Evolutionary conservation across 2,113 vertebrate genomes (phyloP).

Genomic region (Saimiri boliviensis): DNA sequence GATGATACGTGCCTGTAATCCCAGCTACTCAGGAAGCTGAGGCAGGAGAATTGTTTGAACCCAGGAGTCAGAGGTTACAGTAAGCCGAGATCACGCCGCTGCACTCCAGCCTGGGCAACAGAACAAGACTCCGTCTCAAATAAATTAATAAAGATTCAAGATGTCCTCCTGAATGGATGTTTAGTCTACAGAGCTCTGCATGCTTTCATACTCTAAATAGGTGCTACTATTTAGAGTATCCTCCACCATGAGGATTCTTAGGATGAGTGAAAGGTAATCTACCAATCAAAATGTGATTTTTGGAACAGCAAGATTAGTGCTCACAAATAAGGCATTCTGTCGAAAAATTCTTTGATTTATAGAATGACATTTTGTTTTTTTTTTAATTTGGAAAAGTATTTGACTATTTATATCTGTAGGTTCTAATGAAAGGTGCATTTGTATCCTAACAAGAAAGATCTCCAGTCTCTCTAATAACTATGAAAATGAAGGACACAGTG

Average conservation of each 20-base stretch:
- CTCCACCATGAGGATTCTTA: not conserved
- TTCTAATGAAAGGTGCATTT: not conserved
- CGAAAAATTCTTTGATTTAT: not conserved
- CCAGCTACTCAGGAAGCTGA: too few relatives aligned
- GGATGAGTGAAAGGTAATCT: not conserved
- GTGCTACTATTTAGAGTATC: not conserved
- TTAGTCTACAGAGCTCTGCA: not conserved
- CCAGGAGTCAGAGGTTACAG: too few relatives aligned
- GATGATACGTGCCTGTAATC: too few relatives aligned
- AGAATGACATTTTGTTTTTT: not conserved
- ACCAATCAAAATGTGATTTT: not conserved
- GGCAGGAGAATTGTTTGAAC: too few relatives aligned
- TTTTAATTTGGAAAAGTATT: not conserved
- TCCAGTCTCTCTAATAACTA: not conserved
- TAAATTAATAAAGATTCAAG: not conserved
- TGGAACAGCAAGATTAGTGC: not conserved
- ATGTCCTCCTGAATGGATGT: not conserved
- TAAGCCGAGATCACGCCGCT: too few relatives aligned
- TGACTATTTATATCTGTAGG: not conserved
- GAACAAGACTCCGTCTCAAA: not conserved
- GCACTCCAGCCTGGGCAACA: too few relatives aligned
- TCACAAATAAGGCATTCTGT: not conserved
- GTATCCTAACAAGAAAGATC: not conserved
- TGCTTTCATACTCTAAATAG: not conserved
- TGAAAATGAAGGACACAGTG: not conserved